These are phyloP conservation scores for Opisthocomus hoazin DNA, from an alignment of 2,113 vertebrate species.

Conservation along the genomic window DNA sequence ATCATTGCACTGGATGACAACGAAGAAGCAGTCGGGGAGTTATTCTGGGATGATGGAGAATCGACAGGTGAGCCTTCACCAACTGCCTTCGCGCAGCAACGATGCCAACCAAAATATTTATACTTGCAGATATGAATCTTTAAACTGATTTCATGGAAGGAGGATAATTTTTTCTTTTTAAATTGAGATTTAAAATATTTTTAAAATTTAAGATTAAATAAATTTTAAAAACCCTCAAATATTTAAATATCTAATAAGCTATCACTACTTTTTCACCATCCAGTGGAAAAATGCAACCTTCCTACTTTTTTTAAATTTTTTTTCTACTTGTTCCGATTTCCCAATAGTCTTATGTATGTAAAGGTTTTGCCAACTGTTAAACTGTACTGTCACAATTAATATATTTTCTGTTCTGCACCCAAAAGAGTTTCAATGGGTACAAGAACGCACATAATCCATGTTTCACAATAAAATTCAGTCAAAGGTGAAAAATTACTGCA, in stretches of 20 bases:
- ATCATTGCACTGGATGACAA: slow-evolving; percentile 83
- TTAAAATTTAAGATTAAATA: background rate
- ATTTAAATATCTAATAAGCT: too few species aligned
- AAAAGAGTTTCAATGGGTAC: background rate
- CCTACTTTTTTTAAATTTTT: too few species aligned
- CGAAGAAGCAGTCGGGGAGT: slow-evolving; percentile 76
- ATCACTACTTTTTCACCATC: background rate
- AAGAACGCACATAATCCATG: background rate
- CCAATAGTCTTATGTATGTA: background rate
- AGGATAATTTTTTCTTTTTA: too few species aligned
- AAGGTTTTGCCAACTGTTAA: background rate
- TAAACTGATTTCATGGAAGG: background rate
- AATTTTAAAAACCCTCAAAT: background rate
- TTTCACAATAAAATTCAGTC: background rate
- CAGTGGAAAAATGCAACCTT: background rate
- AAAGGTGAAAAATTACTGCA: too few species aligned
- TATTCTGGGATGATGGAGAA: slow-evolving; percentile 94
- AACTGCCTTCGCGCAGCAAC: background rate
- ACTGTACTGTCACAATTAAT: too few species aligned
- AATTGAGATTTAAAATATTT: background rate
- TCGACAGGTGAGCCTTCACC: slow-evolving; percentile 69
- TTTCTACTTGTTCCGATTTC: background rate
- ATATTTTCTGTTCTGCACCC: background rate
- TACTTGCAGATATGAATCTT: too few species aligned
- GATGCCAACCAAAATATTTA: background rate